Percentiles rank a stretch among this genome's conserved stretches.
Conservation (phyloP, 2,888 invertebrate species). For the Corythucha ciliata region DNA sequence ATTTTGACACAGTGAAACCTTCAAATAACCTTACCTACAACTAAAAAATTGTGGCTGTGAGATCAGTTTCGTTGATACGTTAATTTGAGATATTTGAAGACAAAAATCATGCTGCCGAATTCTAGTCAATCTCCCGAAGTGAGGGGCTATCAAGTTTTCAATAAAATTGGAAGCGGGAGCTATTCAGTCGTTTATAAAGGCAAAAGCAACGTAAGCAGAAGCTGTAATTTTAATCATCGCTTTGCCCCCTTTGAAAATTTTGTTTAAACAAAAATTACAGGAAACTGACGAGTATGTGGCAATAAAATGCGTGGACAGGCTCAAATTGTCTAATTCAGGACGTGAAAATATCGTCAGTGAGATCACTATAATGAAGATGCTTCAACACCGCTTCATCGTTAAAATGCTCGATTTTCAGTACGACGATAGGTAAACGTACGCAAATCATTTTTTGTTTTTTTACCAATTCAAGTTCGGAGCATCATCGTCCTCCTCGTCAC, state of each 20-base stretch:
- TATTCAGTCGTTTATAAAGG: conserved; percentile 80
- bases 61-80: too few species aligned
- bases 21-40: too few species aligned
- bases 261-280: conserved; percentile 2
- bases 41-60: too few species aligned
- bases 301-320: conserved; percentile 70
- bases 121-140: not conserved
- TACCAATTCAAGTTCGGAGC: too few species aligned
- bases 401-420: conserved; percentile 72
- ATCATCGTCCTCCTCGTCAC: too few species aligned
- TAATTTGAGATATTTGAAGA: too few species aligned
- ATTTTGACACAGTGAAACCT: too few species aligned
- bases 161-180: conserved; percentile 70
- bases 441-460: too few species aligned
- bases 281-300: conserved; percentile 50
- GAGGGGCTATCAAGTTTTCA: conserved; percentile 56
- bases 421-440: conserved; percentile 62
- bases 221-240: not conserved
- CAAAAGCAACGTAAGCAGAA: too few species aligned
- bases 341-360: conserved; percentile 74
- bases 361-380: conserved; percentile 62
- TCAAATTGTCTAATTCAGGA: conserved; percentile 58
- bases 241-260: not conserved
- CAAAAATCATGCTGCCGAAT: too few species aligned
- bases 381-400: conserved; percentile 73